Evolutionary conservation across 1,140 invertebrate genomes (phyloP).

Genomic region (Drosophila fuyamai): DNA sequence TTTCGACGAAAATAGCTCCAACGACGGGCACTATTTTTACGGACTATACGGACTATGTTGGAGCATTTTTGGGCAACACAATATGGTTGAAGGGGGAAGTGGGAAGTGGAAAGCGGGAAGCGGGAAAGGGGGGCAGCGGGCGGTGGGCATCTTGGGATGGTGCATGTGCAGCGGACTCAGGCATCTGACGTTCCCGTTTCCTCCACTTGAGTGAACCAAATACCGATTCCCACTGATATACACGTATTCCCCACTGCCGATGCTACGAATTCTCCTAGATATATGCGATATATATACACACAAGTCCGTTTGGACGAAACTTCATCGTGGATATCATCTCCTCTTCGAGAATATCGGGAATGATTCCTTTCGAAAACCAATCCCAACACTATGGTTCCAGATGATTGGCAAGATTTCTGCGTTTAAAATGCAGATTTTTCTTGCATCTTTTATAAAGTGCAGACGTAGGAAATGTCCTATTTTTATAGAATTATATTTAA

Average conservation of each 20-base stretch:
- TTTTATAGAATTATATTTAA: constrained; percentile 23
- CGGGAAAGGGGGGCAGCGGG: not conserved
- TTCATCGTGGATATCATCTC: not conserved
- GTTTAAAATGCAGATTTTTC: not conserved
- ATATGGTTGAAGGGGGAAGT: not conserved
- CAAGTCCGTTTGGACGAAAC: not conserved
- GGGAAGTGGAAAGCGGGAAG: not conserved
- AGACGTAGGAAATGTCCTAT: constrained; percentile 7
- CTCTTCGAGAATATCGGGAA: not conserved
- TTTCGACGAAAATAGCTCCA: constrained; percentile 76
- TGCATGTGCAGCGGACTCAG: constrained; percentile 39
- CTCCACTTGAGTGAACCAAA: constrained; percentile 49
- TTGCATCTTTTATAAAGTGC: not conserved
- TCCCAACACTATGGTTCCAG: constrained; percentile 11
- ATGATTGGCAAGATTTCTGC: not conserved
- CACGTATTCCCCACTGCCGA: constrained; percentile 1
- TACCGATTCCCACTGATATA: constrained; percentile 35
- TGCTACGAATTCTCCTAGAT: constrained; percentile 15
- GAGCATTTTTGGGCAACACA: constrained; percentile 61
- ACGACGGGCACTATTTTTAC: constrained; percentile 78
- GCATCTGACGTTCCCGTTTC: constrained; percentile 49
- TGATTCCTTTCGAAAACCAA: not conserved
- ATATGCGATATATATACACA: constrained; percentile 23
- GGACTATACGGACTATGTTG: constrained; percentile 61
- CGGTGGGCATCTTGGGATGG: not conserved